These are phyloP conservation scores for Rutpela maculata DNA, from an alignment of 2,888 invertebrate genomes.

Conservation along the genomic window DNA sequence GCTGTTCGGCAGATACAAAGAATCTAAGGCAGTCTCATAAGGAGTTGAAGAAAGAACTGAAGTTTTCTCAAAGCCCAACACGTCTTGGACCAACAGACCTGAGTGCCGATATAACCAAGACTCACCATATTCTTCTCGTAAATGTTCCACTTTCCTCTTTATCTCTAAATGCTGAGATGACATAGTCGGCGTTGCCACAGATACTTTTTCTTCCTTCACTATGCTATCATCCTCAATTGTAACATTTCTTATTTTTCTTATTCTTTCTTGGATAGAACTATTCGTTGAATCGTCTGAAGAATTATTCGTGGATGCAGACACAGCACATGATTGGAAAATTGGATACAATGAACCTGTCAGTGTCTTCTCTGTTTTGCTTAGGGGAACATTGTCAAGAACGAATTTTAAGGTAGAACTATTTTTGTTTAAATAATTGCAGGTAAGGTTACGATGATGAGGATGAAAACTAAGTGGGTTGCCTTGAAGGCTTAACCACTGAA, in stretches of 20 bases:
- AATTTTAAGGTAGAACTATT: constrained; percentile 76
- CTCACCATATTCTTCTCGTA: constrained; percentile 78
- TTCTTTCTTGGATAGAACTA: constrained; percentile 61
- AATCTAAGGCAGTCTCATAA: constrained; percentile 41
- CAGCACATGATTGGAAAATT: constrained; percentile 48
- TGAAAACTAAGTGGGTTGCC: constrained; percentile 81
- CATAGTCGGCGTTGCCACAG: constrained; percentile 57
- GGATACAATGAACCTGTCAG: constrained; percentile 73
- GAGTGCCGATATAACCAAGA: constrained; percentile 76
- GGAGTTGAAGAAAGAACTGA: constrained; percentile 58
- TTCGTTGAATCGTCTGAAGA: constrained; percentile 53
- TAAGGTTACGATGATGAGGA: constrained; percentile 77
- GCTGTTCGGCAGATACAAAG: constrained; percentile 37
- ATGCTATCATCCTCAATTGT: constrained; percentile 72
- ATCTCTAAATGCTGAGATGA: constrained; percentile 60
- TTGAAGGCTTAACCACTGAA: constrained; percentile 77
- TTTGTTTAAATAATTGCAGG: constrained; percentile 77
- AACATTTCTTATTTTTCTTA: constrained; percentile 71
- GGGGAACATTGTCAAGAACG: constrained; percentile 75
- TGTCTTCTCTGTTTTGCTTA: constrained; percentile 76
- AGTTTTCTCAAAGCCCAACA: constrained; percentile 75
- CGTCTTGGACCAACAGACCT: constrained; percentile 75
- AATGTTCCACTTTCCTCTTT: constrained; percentile 73
- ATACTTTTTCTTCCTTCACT: constrained; percentile 64
- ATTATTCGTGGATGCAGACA: constrained; percentile 46